Base-by-base conservation (phyloP, 2,888 invertebrate species). In the Cerastoderma edule region DNA sequence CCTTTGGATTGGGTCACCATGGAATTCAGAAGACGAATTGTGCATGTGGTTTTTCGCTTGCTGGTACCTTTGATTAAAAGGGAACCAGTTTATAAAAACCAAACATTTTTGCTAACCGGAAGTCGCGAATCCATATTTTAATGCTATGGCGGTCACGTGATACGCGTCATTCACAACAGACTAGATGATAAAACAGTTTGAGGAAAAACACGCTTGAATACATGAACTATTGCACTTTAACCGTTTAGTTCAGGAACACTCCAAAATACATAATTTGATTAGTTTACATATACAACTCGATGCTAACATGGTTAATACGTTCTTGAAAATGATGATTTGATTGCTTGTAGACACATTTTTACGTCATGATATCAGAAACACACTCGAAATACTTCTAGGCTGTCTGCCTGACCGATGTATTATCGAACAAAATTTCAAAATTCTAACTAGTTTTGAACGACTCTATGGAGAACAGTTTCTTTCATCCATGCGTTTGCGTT, bases 151-250 rank as follows among this genome's bases (percentile, higher is more conserved):
- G 50, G 50, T 50, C 50, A 5, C n/a, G 16, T 50, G 50, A 13
- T 10, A 50, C 50, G 2, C 22, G 50, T 50, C 50, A 50, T 50
- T 50, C 50, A 22, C 50, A 19, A 50, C 50, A 5, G 22, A 57
- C 30, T 22, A 53, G n/a, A n/a, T n/a, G n/a, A 60, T 39, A 39
- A 39, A 35, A 24, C 5, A 22, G 24, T 8, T 60, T 33, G 60
- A 56, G 67, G 56, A n/a, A 44, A 71, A 64, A 65, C 71, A 54
- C 71, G 65, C 64, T 71, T 39, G 53, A 71, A 56, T 71, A 71
- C 60, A 71, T 71, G 46, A 71, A 53, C 28, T 71, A 71, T 71
- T 71, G 71, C 71, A 71, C 71, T 65, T 65, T 44, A 44, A 63
- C 57, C 8, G 30, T n/a, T 27, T 33, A 57, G 32, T 53, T 53